Evolutionary conservation across 1,140 invertebrate species (phyloP), one percentile per base, ranked within the genome.

Genomic region (Lepidurus couesii): DNA sequence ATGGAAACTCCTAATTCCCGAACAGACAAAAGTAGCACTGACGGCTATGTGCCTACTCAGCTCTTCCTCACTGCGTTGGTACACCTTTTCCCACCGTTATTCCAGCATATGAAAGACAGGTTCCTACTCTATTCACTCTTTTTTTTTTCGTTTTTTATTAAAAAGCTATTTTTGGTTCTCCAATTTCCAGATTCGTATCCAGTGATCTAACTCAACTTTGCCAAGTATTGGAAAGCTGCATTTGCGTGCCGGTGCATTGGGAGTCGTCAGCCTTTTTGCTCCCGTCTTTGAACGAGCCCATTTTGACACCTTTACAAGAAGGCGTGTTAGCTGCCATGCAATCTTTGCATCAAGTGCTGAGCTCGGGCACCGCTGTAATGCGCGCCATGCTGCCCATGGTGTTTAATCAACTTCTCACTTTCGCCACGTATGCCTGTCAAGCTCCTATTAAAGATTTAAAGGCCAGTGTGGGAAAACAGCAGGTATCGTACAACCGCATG

Each of bases 11-110:
- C 53, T 65, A 65, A 65, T 65, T 65, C 53, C 53, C 53, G 53
- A 65, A 65, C 53, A 21, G 53, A 65, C 53, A 65, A 21, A 16
- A 91, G 91, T 79, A 92, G 92, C 42, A 87, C 89, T 77, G 89
- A 91, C 11, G 88, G 90, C n/a, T 96, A 95, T 84, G 90, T 95
- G 80, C 95, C 95, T 1, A 94, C 93, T 13, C 94, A 97, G 84
- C 91, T 92, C 80, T 98, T 97, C 86, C 88, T 98, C 42, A 96
- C 95, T 0, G 93, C 95, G 1, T 87, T 97, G 6, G 91, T 98
- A 80, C 95, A 97, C 86, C 97, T 97, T 83, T 97, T 98, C 84
- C 95, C 96, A 21, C 91, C 92, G 74, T 90, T 98, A 77, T 98
- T 97, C 86, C 92, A 93, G 80, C 93, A 96, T 83, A 94, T 97